Percentiles rank a stretch among this genome's conserved stretches.
These are phyloP conservation scores for Crypturellus tataupa DNA, from an alignment of 2,797 vertebrate genomes.

Conservation along the genomic window DNA sequence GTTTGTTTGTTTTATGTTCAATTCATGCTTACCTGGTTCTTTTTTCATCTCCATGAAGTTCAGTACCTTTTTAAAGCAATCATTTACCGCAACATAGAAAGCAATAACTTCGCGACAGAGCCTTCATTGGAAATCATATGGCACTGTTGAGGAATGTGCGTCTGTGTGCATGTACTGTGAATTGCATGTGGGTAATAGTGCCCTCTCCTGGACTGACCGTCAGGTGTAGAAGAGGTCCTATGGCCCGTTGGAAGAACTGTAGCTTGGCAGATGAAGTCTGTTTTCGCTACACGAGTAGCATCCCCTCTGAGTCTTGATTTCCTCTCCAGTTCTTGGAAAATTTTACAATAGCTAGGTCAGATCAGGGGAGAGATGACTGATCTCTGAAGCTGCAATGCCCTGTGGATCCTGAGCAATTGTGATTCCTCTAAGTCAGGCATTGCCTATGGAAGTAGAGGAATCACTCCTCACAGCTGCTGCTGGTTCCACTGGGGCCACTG, in stretches of 20 bases:
- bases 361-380: neutral
- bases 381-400: neutral
- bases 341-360: neutral
- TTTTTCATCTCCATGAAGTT: neutral
- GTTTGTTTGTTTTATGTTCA: neutral
- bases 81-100: neutral
- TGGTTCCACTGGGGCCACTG: neutral
- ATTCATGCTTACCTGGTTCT: neutral
- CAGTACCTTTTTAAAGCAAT: neutral
- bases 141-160: neutral
- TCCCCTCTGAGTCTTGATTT: neutral
- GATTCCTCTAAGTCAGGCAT: neutral
- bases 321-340: neutral
- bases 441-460: neutral
- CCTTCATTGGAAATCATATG: neutral
- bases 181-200: conserved; percentile 7
- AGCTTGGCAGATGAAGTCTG: neutral
- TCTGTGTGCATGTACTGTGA: accelerated
- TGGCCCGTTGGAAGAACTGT: neutral
- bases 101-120: neutral
- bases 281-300: neutral
- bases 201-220: conserved; percentile 56
- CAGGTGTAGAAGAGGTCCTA: neutral
- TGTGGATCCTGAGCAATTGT: neutral
- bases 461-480: neutral